Conservation (phyloP, 2,797 vertebrate species). For the Rachycentron canadum region DNA sequence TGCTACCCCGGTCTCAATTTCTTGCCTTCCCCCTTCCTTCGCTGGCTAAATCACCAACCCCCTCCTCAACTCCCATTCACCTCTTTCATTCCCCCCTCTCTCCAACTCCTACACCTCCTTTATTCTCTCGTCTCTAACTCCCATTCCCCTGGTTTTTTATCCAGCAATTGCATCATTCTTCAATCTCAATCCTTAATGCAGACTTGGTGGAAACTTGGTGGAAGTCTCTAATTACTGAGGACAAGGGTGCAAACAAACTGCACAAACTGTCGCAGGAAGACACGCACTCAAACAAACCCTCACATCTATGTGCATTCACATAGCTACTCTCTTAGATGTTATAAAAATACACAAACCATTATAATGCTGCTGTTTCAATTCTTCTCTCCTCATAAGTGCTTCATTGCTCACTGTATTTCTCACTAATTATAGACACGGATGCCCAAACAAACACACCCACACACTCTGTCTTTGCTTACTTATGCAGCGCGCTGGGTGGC, state of each 20-base stretch:
- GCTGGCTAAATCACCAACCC: conserved; percentile 41
- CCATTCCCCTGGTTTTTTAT: conserved; percentile 30
- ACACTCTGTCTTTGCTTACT: conserved; percentile 84
- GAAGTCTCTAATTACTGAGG: conserved; percentile 58
- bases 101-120: conserved; percentile 33
- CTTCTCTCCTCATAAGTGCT: background rate
- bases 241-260: conserved; percentile 40
- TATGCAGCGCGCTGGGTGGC: conserved; percentile 92
- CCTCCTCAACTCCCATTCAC: conserved; percentile 51
- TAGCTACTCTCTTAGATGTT: background rate
- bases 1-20: conserved; percentile 44
- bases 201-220: conserved; percentile 41
- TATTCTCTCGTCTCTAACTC: conserved; percentile 29
- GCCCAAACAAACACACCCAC: conserved; percentile 9
- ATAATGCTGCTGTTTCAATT: background rate
- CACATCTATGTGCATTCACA: background rate
- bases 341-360: conserved; percentile 20
- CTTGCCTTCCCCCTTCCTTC: conserved; percentile 29
- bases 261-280: conserved; percentile 23
- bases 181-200: conserved; percentile 22
- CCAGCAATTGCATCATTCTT: conserved; percentile 52
- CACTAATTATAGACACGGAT: background rate
- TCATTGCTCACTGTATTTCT: background rate
- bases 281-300: conserved; percentile 22
- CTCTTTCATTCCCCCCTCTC: conserved; percentile 24